Percentiles rank a stretch among this genome's conserved stretches.
phyloP scores from a whole-genome alignment of 2,797 vertebrate species.

The Triplophysa yarkandensis region DNA sequence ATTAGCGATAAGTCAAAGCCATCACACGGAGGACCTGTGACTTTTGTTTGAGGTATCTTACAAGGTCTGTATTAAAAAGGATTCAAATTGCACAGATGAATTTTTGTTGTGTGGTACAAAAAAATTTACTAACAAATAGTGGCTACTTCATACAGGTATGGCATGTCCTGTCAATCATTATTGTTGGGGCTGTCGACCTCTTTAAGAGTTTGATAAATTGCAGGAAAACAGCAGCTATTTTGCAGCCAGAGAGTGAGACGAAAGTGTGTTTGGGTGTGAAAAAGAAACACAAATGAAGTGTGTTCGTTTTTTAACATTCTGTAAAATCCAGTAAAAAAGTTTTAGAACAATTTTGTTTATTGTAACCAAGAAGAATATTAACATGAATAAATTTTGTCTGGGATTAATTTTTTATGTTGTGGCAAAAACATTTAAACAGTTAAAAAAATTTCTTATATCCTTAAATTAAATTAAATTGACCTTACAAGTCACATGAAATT shows the following conservation, averaged over 20 bases:
- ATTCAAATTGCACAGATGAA: background rate
- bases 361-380: too few species aligned
- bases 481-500: too few species aligned
- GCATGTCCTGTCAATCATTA: conserved; percentile 1
- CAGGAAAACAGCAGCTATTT: conserved; percentile 1
- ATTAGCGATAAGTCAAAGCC: background rate
- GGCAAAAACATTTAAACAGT: too few species aligned
- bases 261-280: conserved; percentile 2
- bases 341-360: too few species aligned
- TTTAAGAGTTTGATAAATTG: background rate
- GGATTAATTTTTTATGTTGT: too few species aligned
- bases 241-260: background rate
- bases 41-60: background rate
- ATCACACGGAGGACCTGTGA: background rate
- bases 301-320: too few species aligned
- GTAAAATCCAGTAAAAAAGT: too few species aligned
- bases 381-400: too few species aligned
- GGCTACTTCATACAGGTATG: background rate
- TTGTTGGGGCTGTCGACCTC: background rate
- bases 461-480: too few species aligned
- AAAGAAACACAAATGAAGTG: background rate
- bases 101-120: too few species aligned
- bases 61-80: background rate
- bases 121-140: too few species aligned
- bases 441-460: too few species aligned